phyloP scores from a whole-genome alignment of 2,113 vertebrate species.

The Perca schrenkii region DNA sequence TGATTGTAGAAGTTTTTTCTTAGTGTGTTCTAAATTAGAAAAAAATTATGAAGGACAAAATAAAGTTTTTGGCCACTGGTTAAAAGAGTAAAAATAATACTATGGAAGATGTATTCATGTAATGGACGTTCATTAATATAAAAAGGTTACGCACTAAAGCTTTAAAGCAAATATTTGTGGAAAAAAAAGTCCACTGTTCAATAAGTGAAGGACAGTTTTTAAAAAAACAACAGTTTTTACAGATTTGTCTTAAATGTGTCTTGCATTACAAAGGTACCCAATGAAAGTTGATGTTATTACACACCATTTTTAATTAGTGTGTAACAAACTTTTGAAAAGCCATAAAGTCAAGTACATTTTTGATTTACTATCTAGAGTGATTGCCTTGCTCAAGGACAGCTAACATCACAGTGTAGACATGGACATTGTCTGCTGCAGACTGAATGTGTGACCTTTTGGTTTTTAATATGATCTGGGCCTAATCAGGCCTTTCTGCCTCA shows the following conservation, averaged over 20 bases:
- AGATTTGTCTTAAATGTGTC: neutral
- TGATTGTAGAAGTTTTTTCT: neutral
- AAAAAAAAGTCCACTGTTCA: too few relatives aligned
- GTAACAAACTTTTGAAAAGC: neutral
- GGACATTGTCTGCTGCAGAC: constrained; percentile 8
- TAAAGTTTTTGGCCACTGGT: neutral
- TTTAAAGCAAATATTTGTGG: neutral
- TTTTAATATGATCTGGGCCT: neutral
- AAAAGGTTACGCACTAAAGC: too few relatives aligned
- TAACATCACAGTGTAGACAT: neutral
- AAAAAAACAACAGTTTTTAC: neutral
- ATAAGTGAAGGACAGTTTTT: neutral
- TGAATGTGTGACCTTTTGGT: constrained; percentile 34
- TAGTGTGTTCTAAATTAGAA: neutral
- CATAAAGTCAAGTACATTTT: neutral
- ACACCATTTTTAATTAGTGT: neutral
- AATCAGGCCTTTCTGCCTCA: constrained; percentile 2
- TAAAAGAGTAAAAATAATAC: neutral
- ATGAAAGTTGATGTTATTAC: neutral
- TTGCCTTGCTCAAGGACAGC: constrained; percentile 25
- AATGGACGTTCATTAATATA: too few relatives aligned
- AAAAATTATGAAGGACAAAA: neutral
- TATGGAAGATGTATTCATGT: too few relatives aligned
- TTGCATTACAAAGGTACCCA: neutral
- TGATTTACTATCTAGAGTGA: neutral